Percentiles rank a stretch among this genome's conserved stretches.
Evolutionary conservation across 2,797 vertebrate genomes (phyloP).

Genomic region (Dicrostonyx torquatus): DNA sequence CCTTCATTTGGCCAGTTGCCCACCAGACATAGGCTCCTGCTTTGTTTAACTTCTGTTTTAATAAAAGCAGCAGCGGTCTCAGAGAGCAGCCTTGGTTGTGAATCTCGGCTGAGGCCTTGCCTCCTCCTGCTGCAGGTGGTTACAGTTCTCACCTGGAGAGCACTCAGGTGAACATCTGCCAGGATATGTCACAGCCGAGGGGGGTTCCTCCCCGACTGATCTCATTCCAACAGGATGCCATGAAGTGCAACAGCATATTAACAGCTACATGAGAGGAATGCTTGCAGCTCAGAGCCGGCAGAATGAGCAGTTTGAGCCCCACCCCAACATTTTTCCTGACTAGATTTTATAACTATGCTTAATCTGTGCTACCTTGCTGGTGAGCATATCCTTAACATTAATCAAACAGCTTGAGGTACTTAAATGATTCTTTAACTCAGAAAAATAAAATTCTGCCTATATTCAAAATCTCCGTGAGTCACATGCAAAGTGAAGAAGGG

Average conservation of each 20-base stretch:
- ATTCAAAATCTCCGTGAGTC: neutral
- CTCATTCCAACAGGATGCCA: neutral
- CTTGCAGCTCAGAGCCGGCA: neutral
- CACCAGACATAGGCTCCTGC: neutral
- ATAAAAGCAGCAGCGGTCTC: neutral
- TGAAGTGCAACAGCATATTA: neutral
- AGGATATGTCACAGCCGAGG: neutral
- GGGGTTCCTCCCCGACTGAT: neutral
- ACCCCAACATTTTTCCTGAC: neutral
- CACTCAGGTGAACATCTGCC: constrained; percentile 74
- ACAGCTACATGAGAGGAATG: neutral
- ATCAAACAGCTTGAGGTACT: neutral
- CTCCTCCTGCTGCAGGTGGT: constrained; percentile 63
- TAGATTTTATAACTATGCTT: neutral
- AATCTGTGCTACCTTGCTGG: neutral
- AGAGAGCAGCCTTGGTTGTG: neutral
- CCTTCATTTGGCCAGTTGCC: neutral
- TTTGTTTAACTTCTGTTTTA: neutral
- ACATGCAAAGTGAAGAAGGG: neutral
- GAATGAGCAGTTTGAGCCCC: neutral
- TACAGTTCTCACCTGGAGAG: constrained; percentile 53
- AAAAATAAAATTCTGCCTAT: neutral
- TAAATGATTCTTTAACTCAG: neutral
- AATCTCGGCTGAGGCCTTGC: neutral
- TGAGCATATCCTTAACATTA: neutral